Conservation (phyloP, 2,888 invertebrate genomes). For the Aspidapion aeneum region DNA sequence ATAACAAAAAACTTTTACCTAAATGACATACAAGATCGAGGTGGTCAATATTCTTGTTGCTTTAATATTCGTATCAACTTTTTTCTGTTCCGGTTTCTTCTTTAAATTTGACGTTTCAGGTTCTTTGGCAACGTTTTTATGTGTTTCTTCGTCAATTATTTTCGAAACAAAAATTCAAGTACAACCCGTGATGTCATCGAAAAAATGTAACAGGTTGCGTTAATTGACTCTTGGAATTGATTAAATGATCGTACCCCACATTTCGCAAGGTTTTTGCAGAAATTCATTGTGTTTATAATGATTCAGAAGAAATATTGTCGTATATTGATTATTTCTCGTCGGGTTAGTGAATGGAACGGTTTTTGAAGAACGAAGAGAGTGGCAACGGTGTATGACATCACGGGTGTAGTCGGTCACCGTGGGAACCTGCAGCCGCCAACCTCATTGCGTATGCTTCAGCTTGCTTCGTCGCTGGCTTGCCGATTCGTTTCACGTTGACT, state of each 20-base stretch:
- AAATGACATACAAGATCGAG: no score
- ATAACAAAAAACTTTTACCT: no score
- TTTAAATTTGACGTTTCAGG: no score
- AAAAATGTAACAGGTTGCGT: background rate
- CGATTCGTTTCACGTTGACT: slow-evolving; percentile 33
- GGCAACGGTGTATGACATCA: slow-evolving; percentile 40
- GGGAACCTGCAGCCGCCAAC: slow-evolving; percentile 40
- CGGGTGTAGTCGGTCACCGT: slow-evolving; percentile 44
- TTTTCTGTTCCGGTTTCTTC: no score
- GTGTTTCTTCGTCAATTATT: background rate
- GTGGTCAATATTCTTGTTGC: no score
- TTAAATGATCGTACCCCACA: background rate
- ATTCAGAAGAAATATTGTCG: background rate
- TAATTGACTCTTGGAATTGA: background rate
- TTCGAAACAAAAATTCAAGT: background rate
- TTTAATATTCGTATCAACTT: no score
- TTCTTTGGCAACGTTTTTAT: background rate
- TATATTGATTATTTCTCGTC: background rate
- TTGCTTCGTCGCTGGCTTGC: slow-evolving; percentile 35
- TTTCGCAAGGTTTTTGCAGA: background rate
- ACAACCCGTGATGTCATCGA: background rate
- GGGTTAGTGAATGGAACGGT: background rate
- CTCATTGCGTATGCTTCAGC: slow-evolving; percentile 40
- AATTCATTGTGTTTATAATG: background rate
- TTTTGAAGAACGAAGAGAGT: background rate